A percentile compares a stretch with the other conserved stretches of the same genome.
These are phyloP conservation scores for Folsomia manolachei DNA, from an alignment of 2,888 invertebrate genomes.

Conservation along the genomic window DNA sequence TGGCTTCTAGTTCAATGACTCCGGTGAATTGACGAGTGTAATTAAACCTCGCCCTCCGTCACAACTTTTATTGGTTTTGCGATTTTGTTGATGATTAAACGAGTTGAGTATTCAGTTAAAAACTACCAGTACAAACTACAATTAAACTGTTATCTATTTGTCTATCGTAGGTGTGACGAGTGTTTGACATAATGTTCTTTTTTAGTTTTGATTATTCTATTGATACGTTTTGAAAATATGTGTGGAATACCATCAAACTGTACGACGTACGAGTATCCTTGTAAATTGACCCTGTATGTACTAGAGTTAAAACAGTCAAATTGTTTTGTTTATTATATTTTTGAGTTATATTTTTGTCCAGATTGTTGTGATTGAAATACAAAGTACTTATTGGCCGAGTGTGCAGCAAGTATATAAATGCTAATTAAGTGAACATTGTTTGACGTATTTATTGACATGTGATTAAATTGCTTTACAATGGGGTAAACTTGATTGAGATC, in stretches of 20 bases:
- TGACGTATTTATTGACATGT: not conserved
- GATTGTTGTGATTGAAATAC: not conserved
- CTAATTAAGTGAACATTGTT: not conserved
- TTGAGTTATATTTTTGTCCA: not conserved
- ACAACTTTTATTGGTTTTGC: not conserved
- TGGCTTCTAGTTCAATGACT: constrained; percentile 26
- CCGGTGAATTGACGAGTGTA: constrained; percentile 25
- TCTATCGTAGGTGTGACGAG: too few species aligned
- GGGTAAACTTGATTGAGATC: not conserved
- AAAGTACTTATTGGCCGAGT: not conserved
- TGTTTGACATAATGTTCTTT: too few species aligned
- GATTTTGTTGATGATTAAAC: not conserved
- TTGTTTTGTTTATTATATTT: not conserved
- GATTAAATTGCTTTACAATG: not conserved
- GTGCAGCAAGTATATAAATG: not conserved
- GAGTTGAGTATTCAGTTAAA: not conserved
- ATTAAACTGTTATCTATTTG: too few species aligned
- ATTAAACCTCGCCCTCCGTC: too few species aligned
- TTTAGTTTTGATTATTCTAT: too few species aligned
- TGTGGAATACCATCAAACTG: too few species aligned
- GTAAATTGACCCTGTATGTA: constrained; percentile 21
- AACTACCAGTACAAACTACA: not conserved
- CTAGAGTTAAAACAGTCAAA: not conserved
- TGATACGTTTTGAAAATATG: too few species aligned
- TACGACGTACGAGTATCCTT: too few species aligned